Evolutionary conservation across 1,140 invertebrate genomes (phyloP), one percentile per base, ranked within the genome.

Genomic region (Idris sp.): DNA sequence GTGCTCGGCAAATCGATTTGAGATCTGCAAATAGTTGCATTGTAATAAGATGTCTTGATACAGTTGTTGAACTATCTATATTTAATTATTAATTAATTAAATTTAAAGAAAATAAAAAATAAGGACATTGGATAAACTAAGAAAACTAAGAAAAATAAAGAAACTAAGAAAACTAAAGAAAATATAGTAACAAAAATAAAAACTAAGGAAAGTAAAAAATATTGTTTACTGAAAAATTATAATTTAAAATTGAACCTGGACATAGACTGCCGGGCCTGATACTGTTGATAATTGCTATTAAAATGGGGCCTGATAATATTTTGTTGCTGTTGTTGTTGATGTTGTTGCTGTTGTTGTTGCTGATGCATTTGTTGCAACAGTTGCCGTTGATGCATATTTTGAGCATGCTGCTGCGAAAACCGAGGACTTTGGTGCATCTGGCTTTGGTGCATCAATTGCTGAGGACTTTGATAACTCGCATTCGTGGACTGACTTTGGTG

Each of bases 301-400:
- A 85, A 86, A 15, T 44, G 73, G 0, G 75, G 74, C 64, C 78
- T 71, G 14, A 80, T 33, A 13, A 74, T 61, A 15, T 75, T 74
- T 74, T 79, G 74, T 49, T 64, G 59, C 22, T 69, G 90, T 51
- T 91, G 89, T 73, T 91, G 90, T 62, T 91, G 90, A 41, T 87
- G 90, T 40, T 59, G 56, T 19, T 35, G 81, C 4, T 48, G 56
- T 26, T 88, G 84, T 38, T 89, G 87, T 7, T 85, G 83, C 46
- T 91, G 90, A 71, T 91, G 89, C 76, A 91, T 79, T 56, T 91
- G 90, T 40, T 88, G 90, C 79, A 88, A 89, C 65, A 85, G 76
- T 16, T 89, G 88, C 19, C 89, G 83, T 36, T 89, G 88, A 10
- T 86, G 84, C 79, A 86, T 83, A 48, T 84, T 86, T 28, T 86